These are phyloP conservation scores for Hemistola chrysoprasaria DNA, from an alignment of 2,888 invertebrate species.

Conservation along the genomic window DNA sequence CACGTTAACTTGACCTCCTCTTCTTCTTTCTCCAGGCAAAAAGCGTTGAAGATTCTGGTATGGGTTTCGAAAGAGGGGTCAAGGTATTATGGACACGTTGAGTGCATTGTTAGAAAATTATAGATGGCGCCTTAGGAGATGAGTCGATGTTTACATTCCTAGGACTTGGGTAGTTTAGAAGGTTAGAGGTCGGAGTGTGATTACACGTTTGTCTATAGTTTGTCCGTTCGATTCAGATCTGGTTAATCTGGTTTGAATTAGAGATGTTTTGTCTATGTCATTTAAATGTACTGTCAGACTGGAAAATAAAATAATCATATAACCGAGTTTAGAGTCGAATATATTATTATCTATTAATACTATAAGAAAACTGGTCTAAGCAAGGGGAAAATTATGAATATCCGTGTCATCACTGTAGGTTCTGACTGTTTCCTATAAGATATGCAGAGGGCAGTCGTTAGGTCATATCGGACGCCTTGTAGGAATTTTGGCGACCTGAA, in stretches of 20 bases:
- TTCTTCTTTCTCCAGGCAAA: slow-evolving; percentile 15
- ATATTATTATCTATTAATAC: too few relatives aligned
- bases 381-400: too few relatives aligned
- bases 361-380: too few relatives aligned
- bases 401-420: too few relatives aligned
- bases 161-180: slow-evolving; percentile 66
- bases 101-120: slow-evolving; percentile 77
- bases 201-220: slow-evolving; percentile 71
- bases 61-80: slow-evolving; percentile 34
- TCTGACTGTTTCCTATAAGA: too few relatives aligned
- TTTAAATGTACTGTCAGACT: too few relatives aligned
- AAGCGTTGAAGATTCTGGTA: slow-evolving; percentile 6
- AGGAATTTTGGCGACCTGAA: too few relatives aligned
- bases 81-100: slow-evolving; percentile 53
- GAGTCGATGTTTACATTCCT: slow-evolving; percentile 78
- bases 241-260: slow-evolving; percentile 27
- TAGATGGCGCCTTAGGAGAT: slow-evolving; percentile 80
- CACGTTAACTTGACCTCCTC: slow-evolving; percentile 36
- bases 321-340: too few relatives aligned
- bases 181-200: slow-evolving; percentile 71
- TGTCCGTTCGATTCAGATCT: slow-evolving; percentile 63
- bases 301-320: too few relatives aligned
- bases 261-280: too few relatives aligned
- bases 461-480: too few relatives aligned
- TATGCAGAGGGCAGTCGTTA: too few relatives aligned